Evolutionary conservation across 1,140 invertebrate genomes (phyloP), one percentile per base, ranked within the genome.

Genomic region (Hyphantria cunea): DNA sequence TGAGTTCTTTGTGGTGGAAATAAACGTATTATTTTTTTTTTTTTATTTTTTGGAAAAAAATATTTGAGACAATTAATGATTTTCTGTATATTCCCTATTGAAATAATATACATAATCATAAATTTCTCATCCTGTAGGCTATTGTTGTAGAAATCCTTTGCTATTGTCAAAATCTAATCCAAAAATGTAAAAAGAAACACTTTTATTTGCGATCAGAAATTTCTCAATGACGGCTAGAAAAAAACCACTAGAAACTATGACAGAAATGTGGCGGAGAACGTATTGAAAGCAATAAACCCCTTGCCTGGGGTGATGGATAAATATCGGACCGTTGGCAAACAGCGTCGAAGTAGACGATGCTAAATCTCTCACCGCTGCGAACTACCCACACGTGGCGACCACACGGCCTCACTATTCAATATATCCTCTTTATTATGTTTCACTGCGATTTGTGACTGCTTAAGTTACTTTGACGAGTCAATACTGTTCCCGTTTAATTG

Each of bases 261-360:
- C 7, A 39, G n/a, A n/a, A 10, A n/a, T 39, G 9, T 39, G n/a
- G 8, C 8, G 37, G n/a, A 7, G 37, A 9, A 2, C 37, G 37
- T n/a, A 39, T 25, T 44, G 58, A 32, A 67, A 58, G 70, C 70
- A 72, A 72, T 72, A 72, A 65, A 59, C 53, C 53, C 54, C 53
- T 72, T 37, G 66, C 70, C 63, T 7, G 45, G 64, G 65, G 72
- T 66, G 70, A 72, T 72, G 45, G 45, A 58, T 58, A 72, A 75
- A 75, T 70, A 68, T 44, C 54, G 50, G 48, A 64, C 63, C 60
- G 58, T 69, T 64, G 49, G 64, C 53, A 58, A 47, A 47, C 54
- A 48, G 42, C 14, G 31, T 17, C 45, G 45, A 32, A 14, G 45
- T n/a, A n/a, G 33, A 34, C 9, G 11, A 48, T 13, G 12, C 14